phyloP scores from a whole-genome alignment of 1,140 invertebrate genomes.

The Micrasema minimum region DNA sequence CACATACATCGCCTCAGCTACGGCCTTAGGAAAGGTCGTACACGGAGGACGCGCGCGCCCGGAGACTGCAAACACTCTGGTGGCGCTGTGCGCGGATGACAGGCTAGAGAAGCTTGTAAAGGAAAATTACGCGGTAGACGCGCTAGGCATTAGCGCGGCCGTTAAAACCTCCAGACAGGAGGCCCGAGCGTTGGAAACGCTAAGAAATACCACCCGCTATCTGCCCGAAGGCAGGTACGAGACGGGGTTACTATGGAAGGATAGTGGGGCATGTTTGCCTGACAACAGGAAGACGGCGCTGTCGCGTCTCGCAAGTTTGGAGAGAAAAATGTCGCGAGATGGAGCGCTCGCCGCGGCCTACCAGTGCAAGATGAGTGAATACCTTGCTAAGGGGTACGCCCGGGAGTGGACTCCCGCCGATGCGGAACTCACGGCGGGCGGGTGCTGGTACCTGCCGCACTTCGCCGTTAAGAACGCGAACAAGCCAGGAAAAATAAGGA shows the following conservation, averaged over 20 bases:
- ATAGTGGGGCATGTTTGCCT: conserved; percentile 39
- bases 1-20: background rate
- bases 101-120: background rate
- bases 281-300: conserved; percentile 38
- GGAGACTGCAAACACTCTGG: too few relatives aligned
- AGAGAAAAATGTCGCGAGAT: conserved; percentile 25
- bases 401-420: conserved; percentile 8
- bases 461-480: conserved; percentile 52
- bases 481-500: conserved; percentile 53
- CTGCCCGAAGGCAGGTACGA: conserved; percentile 42
- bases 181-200: conserved; percentile 29
- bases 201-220: conserved; percentile 18
- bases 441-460: conserved; percentile 55
- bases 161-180: background rate
- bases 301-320: conserved; percentile 5
- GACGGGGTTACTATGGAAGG: conserved; percentile 54
- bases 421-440: background rate
- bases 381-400: conserved; percentile 30
- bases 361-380: background rate
- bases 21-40: conserved; percentile 24
- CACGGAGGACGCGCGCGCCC: conserved; percentile 1
- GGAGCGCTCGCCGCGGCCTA: conserved; percentile 2
- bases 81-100: background rate
- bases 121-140: background rate
- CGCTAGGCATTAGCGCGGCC: background rate